These are phyloP conservation scores for Sciurus niger DNA, from an alignment of 2,113 vertebrate genomes.

Conservation along the genomic window DNA sequence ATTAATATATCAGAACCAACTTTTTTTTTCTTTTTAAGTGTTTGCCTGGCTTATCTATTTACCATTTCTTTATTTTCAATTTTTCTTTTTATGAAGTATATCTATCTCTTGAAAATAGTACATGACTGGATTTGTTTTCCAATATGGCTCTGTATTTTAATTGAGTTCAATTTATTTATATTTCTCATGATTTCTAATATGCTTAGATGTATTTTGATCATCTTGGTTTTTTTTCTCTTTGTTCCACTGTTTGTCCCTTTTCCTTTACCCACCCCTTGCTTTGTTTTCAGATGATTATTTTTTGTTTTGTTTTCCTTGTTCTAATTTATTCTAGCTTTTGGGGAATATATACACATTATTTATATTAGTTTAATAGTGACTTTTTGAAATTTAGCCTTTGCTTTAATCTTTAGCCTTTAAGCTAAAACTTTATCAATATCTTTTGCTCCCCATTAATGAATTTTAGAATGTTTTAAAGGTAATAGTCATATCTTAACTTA, in stretches of 20 bases:
- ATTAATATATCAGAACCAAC: neutral
- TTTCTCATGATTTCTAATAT: neutral
- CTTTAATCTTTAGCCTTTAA: neutral
- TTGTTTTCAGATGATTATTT: neutral
- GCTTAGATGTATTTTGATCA: neutral
- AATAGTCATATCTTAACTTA: neutral
- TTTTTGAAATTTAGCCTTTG: slow-evolving; percentile 2
- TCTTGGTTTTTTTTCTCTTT: neutral
- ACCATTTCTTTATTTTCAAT: neutral
- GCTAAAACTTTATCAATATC: neutral
- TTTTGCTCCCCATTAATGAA: neutral
- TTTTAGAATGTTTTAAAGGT: slow-evolving; percentile 1
- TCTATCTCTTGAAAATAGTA: neutral
- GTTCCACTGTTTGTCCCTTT: neutral
- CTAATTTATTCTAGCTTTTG: neutral
- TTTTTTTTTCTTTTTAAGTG: neutral
- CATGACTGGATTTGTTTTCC: neutral
- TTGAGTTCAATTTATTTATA: neutral
- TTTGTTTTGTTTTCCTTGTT: neutral
- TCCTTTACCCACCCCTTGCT: neutral
- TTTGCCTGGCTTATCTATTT: neutral
- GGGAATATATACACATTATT: neutral
- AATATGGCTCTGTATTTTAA: slow-evolving; percentile 6
- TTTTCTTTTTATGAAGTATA: neutral
- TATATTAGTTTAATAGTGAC: neutral